phyloP scores from a whole-genome alignment of 2,888 invertebrate genomes.

The Acheta domesticus region DNA sequence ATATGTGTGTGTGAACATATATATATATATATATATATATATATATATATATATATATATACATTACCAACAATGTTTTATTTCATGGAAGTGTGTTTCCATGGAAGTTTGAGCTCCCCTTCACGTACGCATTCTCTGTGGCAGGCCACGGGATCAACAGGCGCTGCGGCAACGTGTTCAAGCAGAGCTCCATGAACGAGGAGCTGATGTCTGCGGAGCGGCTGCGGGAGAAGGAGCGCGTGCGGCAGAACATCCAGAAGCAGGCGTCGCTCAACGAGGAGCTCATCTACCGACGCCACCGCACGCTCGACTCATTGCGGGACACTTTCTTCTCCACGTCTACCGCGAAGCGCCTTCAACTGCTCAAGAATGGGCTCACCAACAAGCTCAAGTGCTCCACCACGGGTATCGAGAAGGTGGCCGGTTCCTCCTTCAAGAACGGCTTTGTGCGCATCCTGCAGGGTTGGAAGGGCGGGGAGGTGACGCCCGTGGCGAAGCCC shows the following conservation, averaged over 20 bases:
- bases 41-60: too few species aligned
- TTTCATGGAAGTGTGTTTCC: too few species aligned
- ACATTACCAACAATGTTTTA: too few species aligned
- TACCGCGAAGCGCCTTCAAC: slow-evolving; percentile 70
- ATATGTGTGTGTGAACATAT: too few species aligned
- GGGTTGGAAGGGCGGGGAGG: slow-evolving; percentile 67
- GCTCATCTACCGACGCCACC: slow-evolving; percentile 63
- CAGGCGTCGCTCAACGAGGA: slow-evolving; percentile 87
- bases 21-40: too few species aligned
- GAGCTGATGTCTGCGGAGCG: slow-evolving; percentile 86
- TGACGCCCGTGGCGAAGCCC: slow-evolving; percentile 27
- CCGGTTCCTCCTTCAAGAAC: slow-evolving; percentile 63
- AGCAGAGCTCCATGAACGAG: slow-evolving; percentile 85
- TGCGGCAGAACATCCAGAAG: slow-evolving; percentile 80
- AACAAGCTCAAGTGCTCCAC: slow-evolving; percentile 79
- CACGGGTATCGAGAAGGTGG: slow-evolving; percentile 78
- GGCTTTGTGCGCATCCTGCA: slow-evolving; percentile 81
- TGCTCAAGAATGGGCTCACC: slow-evolving; percentile 75
- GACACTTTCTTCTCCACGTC: slow-evolving; percentile 71
- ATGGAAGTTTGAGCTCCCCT: too few species aligned
- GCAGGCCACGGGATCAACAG: slow-evolving; percentile 33
- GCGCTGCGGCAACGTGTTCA: slow-evolving; percentile 59
- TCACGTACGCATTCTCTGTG: too few species aligned
- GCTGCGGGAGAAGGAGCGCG: slow-evolving; percentile 74
- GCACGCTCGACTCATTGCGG: slow-evolving; percentile 65